These are phyloP conservation scores for Thumatha senex DNA, from an alignment of 2,888 invertebrate genomes.

Conservation along the genomic window DNA sequence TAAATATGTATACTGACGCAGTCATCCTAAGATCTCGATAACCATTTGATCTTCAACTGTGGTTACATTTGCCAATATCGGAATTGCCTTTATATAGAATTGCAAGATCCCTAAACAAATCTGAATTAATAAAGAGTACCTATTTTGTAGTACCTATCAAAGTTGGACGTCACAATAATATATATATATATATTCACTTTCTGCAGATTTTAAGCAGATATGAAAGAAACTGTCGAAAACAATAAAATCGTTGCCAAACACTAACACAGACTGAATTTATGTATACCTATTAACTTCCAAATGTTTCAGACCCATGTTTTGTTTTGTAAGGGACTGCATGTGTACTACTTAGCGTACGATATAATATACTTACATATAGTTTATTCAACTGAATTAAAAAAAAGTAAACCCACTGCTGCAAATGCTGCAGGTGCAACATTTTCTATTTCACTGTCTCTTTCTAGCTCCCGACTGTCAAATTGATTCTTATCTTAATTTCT, in stretches of 20 bases:
- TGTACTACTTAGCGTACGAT: constrained; percentile 10
- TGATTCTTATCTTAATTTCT: too few species aligned
- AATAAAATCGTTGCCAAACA: constrained; percentile 78
- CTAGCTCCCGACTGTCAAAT: too few species aligned
- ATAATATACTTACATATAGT: not conserved
- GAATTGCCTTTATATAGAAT: constrained; percentile 12
- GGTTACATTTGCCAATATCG: constrained; percentile 18
- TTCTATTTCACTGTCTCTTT: too few species aligned
- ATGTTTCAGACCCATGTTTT: constrained; percentile 51
- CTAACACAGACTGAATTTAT: constrained; percentile 78
- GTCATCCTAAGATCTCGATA: constrained; percentile 71
- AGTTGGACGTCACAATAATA: constrained; percentile 44
- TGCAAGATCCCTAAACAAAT: constrained; percentile 25
- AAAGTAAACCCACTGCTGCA: too few species aligned
- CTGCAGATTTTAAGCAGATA: constrained; percentile 34
- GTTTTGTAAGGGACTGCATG: constrained; percentile 27
- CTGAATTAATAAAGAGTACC: constrained; percentile 19
- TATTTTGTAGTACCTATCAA: constrained; percentile 16
- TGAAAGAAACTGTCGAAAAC: constrained; percentile 47
- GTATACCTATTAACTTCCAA: constrained; percentile 70
- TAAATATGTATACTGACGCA: constrained; percentile 63
- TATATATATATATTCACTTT: constrained; percentile 22
- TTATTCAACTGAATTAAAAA: not conserved
- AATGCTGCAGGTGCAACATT: too few species aligned
- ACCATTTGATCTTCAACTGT: constrained; percentile 23